A percentile compares a stretch with the other conserved stretches of the same genome.
Evolutionary conservation across 2,113 vertebrate species (phyloP).

Genomic region (Oxygymnocypris stewartii): DNA sequence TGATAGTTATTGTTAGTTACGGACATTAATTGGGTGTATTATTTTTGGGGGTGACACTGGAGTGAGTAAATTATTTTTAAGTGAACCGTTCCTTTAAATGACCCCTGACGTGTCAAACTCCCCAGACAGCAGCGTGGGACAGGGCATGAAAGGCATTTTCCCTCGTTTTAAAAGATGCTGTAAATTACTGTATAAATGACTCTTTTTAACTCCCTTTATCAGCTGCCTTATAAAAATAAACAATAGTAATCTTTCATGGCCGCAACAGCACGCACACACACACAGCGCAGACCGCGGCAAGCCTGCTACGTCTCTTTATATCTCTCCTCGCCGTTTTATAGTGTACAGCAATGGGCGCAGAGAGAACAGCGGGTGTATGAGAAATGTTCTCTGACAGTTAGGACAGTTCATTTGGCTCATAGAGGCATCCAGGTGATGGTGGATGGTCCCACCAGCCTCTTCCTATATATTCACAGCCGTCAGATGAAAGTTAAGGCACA

Average conservation of each 20-base stretch:
- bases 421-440: constrained; percentile 41
- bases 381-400: constrained; percentile 47
- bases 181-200: constrained; percentile 36
- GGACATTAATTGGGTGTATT: not conserved
- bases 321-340: constrained; percentile 16
- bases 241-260: constrained; percentile 47
- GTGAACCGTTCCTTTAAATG: constrained; percentile 4
- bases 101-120: not conserved
- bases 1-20: not conserved
- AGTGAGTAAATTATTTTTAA: not conserved
- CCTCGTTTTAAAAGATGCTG: constrained; percentile 20
- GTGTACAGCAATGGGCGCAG: not conserved
- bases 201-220: constrained; percentile 40
- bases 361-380: constrained; percentile 16
- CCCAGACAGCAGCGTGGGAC: not conserved
- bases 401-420: constrained; percentile 53
- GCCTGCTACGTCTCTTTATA: constrained; percentile 43
- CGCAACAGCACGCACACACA: not conserved
- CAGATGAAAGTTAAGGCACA: constrained; percentile 40
- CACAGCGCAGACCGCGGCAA: constrained; percentile 17
- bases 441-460: constrained; percentile 17
- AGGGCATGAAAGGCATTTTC: not conserved
- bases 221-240: constrained; percentile 47
- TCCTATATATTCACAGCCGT: constrained; percentile 30
- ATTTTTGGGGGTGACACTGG: not conserved